Evolutionary conservation across 1,140 invertebrate species (phyloP).

Genomic region (Meloidogyne hapla): DNA sequence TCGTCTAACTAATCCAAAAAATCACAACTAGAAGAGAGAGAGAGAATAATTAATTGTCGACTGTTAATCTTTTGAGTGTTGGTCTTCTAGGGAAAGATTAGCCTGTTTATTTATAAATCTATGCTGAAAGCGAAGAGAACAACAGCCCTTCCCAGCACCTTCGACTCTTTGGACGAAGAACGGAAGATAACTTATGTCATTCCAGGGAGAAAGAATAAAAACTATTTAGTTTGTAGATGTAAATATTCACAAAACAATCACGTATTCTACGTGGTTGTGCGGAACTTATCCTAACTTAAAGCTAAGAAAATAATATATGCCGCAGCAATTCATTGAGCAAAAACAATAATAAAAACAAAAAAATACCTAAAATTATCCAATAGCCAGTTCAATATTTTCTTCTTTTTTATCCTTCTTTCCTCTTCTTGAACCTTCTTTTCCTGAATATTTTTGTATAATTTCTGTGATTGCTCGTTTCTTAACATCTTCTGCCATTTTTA

Average conservation of each 20-base stretch:
- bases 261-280: no score
- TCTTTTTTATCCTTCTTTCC: not conserved
- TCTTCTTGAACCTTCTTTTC: not conserved
- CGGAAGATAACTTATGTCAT: not conserved
- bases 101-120: not conserved
- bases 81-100: not conserved
- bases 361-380: not conserved
- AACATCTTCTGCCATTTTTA: conserved; percentile 28
- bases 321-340: not conserved
- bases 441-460: not conserved
- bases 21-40: not conserved
- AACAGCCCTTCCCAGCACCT: not conserved
- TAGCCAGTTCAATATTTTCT: not conserved
- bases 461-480: conserved; percentile 1
- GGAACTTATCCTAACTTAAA: no score
- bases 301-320: not conserved
- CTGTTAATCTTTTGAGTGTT: not conserved
- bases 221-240: not conserved
- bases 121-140: not conserved
- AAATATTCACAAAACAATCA: not conserved
- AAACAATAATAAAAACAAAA: not conserved
- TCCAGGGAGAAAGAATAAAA: not conserved
- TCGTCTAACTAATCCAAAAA: not conserved
- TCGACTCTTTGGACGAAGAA: not conserved
- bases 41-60: no score